Base-by-base conservation (phyloP, 1,140 invertebrate genomes). In the Mya arenaria region DNA sequence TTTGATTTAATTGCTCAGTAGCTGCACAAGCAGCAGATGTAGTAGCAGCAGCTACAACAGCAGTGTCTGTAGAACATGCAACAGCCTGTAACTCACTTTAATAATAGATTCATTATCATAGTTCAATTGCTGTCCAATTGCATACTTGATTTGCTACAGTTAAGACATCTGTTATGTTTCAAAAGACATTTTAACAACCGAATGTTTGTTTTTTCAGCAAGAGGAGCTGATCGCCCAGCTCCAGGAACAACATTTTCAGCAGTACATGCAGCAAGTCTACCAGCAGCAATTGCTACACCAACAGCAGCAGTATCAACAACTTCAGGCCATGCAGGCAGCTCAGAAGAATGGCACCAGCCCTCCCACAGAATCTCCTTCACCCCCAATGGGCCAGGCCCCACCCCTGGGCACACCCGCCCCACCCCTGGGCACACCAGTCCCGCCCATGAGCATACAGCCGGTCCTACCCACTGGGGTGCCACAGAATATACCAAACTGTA, bases 231-330 rank as follows among this genome's bases (percentile, higher is more conserved):
- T 99, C 66, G 94, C 95, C 60, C 98, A 99, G 89, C 92, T 99
- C 48, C 98, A 99, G 93, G 98, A 99, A 86, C 97, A 99, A 88
- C 98, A 99, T 93, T 99, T 99, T 91, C 97, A 99, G 90, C 98
- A 99, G 90, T 99, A 99, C 90, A 98, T 99, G 95, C 96, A 98
- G 89, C 97, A 96, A 85, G 91, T 96, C 10, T 95, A 95, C 85
- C 95, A 95, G 82, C 95, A 92, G 72, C 91, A 92, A 78, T 72
- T 92, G 34, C 44, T 92, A 30, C 92, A 92, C 60, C 92, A 93
- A 74, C 90, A 92, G 80, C 91, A 92, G 60, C 91, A 91, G 65
- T 84, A 87, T n/a, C 86, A 88, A 68, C 87, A 88, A 68, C 77
- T 86, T 55, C 84, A 87, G 77, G 83, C 84, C 62, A 90, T 89